Evolutionary conservation across 2,113 vertebrate genomes (phyloP).

Genomic region (Trachemys scripta): DNA sequence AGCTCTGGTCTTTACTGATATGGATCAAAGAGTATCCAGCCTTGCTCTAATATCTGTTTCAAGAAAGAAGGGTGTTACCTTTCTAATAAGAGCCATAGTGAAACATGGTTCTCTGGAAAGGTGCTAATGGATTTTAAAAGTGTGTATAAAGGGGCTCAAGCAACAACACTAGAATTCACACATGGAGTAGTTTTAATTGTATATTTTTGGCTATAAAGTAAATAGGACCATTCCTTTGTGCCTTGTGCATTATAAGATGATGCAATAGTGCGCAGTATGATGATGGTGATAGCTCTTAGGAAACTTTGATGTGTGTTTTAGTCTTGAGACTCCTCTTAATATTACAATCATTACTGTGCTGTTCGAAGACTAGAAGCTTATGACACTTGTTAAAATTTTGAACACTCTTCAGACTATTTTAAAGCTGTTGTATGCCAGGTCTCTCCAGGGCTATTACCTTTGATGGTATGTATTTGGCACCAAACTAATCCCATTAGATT

Average conservation of each 20-base stretch:
- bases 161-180: neutral
- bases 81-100: accelerated
- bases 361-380: neutral
- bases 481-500: neutral
- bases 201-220: neutral
- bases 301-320: neutral
- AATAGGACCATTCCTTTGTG: neutral
- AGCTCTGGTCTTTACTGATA: accelerated
- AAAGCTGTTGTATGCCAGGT: neutral
- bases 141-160: neutral
- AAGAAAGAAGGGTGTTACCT: accelerated
- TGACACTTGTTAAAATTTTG: neutral
- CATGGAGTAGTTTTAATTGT: neutral
- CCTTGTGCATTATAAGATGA: neutral
- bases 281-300: neutral
- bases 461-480: accelerated
- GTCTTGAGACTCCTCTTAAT: neutral
- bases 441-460: neutral
- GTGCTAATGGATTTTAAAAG: neutral
- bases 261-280: neutral
- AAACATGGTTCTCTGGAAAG: neutral
- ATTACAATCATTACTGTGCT: accelerated
- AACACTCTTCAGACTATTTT: neutral
- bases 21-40: neutral
- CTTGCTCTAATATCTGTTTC: too few relatives aligned